A percentile compares a stretch with the other conserved stretches of the same genome.
Evolutionary conservation across 2,797 vertebrate species (phyloP).

Genomic region (Urosaurus nigricauda): DNA sequence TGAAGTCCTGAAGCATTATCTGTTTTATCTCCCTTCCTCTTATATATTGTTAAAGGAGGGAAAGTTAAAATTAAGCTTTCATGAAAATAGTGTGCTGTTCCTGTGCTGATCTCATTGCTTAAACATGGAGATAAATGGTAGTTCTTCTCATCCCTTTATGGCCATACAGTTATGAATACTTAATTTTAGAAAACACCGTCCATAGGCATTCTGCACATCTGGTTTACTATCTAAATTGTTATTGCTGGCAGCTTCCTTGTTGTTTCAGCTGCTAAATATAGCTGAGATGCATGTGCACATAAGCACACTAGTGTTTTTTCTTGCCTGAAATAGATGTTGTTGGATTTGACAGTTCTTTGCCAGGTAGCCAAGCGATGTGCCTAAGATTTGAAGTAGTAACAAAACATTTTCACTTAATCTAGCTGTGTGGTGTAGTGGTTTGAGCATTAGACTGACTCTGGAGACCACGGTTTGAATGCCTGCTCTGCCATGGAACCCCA

Average conservation of each 20-base stretch:
- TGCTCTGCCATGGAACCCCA: no score
- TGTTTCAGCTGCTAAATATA: conserved; percentile 20
- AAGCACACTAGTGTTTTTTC: background rate
- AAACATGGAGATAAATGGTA: background rate
- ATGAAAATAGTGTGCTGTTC: background rate
- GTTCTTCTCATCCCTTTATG: background rate
- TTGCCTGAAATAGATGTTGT: background rate
- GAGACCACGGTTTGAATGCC: no score
- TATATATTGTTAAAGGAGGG: background rate
- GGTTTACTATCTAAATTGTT: background rate
- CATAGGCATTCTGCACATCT: background rate
- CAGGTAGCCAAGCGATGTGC: background rate
- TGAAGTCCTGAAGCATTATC: background rate
- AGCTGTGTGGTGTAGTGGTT: no score
- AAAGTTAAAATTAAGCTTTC: background rate
- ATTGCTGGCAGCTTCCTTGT: background rate
- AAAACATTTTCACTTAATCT: background rate
- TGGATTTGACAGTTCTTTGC: background rate
- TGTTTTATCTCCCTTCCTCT: background rate
- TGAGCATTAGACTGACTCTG: no score
- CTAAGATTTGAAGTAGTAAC: background rate
- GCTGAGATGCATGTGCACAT: background rate
- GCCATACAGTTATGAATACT: background rate
- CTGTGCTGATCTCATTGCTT: background rate
- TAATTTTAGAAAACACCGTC: background rate